These are phyloP conservation scores for Sinosuthora webbiana DNA, from an alignment of 2,113 vertebrate species.

Conservation along the genomic window DNA sequence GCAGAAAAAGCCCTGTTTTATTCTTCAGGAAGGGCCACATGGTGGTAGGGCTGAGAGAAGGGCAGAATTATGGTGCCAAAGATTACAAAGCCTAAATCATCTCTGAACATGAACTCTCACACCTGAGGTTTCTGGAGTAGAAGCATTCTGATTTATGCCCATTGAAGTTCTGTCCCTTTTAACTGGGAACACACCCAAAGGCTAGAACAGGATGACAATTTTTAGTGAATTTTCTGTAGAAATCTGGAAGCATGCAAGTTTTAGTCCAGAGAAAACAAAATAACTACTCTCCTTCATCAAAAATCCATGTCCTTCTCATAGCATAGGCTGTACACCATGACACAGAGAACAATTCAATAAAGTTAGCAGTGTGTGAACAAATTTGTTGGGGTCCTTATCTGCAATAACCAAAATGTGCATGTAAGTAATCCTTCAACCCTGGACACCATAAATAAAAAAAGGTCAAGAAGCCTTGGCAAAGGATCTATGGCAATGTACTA, in stretches of 20 bases:
- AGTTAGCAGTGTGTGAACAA: conserved; percentile 3
- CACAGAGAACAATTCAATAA: conserved; percentile 9
- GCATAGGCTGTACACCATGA: background rate
- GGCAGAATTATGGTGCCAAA: background rate
- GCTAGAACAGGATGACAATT: background rate
- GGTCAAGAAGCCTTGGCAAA: background rate
- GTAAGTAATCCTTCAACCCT: background rate
- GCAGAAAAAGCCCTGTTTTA: background rate
- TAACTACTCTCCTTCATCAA: background rate
- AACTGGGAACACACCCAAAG: background rate
- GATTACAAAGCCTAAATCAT: background rate
- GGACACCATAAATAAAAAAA: background rate
- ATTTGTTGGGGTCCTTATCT: conserved; percentile 19
- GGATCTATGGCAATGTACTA: background rate
- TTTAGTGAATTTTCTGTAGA: background rate
- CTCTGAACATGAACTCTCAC: background rate
- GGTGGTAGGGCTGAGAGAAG: background rate
- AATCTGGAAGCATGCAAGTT: background rate
- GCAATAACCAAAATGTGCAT: background rate
- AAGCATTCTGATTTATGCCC: background rate
- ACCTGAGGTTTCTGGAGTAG: background rate
- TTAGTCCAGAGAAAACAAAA: background rate
- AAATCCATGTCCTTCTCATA: background rate
- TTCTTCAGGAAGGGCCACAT: background rate
- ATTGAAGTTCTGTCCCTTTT: background rate